Evolutionary conservation across 2,888 invertebrate genomes (phyloP), one percentile per base, ranked within the genome.

Genomic region (Clostera curtula): DNA sequence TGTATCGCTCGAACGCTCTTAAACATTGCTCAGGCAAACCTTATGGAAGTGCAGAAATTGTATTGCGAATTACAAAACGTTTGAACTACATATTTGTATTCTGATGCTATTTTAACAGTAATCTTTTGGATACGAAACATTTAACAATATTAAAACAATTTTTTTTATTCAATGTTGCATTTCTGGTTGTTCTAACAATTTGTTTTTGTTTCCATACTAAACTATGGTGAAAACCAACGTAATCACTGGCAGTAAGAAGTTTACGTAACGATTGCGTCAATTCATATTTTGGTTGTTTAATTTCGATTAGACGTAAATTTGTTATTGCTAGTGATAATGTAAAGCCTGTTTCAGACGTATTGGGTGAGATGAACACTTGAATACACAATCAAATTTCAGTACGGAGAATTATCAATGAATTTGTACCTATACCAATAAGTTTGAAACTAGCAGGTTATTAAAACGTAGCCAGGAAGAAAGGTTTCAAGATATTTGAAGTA

Each of bases 381-480:
- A n/a, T 35, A 34, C 3, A 30, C 29, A 22, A 33, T 29, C 10
- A 8, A 6, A 6, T n/a, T n/a, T n/a, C n/a, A n/a, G n/a, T n/a
- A n/a, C 14, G 22, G 6, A 12, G 3, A 12, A 21, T 12, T 21
- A 12, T 18, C 22, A 7, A 13, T 13, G 12, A 8, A 5, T 19
- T 6, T 3, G n/a, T 4, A 9, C n/a, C 16, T 25, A 9, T 11
- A n/a, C 23, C n/a, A 1, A 22, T 24, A 28, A 4, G 29, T 34
- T 34, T 36, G 34, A 29, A 35, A 36, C 40, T n/a, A 18, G n/a
- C 18, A 7, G 18, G 25, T 33, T 34, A 31, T 15, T 25, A n/a
- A 27, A 19, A 17, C 12, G 29, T 39, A 43, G 36, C 39, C 51
- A 47, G 36, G 50, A 39, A 33, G 41, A 24, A 17, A 23, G 2